Evolutionary conservation across 2,113 vertebrate species (phyloP).

Genomic region (Apodemus speciosus): DNA sequence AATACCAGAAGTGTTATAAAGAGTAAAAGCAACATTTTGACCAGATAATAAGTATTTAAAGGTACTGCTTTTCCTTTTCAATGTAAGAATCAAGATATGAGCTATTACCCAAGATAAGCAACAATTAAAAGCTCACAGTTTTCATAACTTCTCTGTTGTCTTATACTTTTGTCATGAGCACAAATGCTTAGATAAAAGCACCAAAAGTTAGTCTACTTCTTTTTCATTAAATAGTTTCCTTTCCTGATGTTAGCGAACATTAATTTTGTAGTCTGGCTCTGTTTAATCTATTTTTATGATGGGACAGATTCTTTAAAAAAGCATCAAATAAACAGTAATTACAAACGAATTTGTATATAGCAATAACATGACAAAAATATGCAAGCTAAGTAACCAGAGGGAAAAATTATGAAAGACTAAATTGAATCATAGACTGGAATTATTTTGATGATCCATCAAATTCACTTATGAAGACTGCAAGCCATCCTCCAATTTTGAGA

Average conservation of each 20-base stretch:
- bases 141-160: not conserved
- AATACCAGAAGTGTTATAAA: not conserved
- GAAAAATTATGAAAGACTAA: not conserved
- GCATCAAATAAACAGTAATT: not conserved
- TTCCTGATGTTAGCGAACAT: not conserved
- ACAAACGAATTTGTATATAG: not conserved
- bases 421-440: not conserved
- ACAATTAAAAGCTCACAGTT: not conserved
- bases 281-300: constrained; percentile 3
- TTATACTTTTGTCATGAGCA: not conserved
- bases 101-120: not conserved
- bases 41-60: not conserved
- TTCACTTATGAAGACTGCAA: not conserved
- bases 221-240: not conserved
- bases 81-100: not conserved
- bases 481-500: not conserved
- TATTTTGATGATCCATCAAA: not conserved
- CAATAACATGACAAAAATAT: not conserved
- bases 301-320: not conserved
- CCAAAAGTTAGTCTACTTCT: not conserved
- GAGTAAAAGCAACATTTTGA: not conserved
- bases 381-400: not conserved
- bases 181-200: not conserved
- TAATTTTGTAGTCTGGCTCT: not conserved
- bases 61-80: not conserved